These are phyloP conservation scores for Otis tarda DNA, from an alignment of 2,113 vertebrate species.

Conservation along the genomic window DNA sequence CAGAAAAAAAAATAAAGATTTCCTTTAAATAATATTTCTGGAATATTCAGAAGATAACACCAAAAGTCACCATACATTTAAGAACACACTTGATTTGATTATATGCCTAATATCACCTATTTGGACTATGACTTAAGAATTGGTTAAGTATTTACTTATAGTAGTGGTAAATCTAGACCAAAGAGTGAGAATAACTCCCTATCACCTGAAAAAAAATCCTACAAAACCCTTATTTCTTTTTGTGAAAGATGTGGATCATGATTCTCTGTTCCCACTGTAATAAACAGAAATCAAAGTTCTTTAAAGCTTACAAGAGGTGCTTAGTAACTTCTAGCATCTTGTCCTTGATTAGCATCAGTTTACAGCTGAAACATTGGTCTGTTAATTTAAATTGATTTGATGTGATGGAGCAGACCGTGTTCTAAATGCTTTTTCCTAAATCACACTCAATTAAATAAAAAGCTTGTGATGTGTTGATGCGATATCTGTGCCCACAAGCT, in stretches of 20 bases:
- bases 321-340: slow-evolving; percentile 20
- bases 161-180: background rate
- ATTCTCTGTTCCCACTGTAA: background rate
- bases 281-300: slow-evolving; percentile 3
- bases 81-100: background rate
- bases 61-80: background rate
- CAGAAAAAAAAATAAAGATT: background rate
- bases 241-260: background rate
- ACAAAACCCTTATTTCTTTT: background rate
- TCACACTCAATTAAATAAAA: slow-evolving; percentile 45
- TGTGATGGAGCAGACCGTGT: slow-evolving; percentile 12
- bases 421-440: slow-evolving; percentile 48
- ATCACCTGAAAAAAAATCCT: background rate
- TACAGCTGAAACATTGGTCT: slow-evolving; percentile 37
- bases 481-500: slow-evolving; percentile 15
- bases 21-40: background rate
- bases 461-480: slow-evolving; percentile 27
- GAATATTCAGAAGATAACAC: background rate
- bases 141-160: background rate
- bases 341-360: slow-evolving; percentile 36
- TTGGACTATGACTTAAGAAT: background rate
- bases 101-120: background rate
- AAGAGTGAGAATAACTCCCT: background rate
- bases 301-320: slow-evolving; percentile 1
- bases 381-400: slow-evolving; percentile 47